These are phyloP conservation scores for Strigops habroptila DNA, from an alignment of 2,113 vertebrate genomes.

Conservation along the genomic window DNA sequence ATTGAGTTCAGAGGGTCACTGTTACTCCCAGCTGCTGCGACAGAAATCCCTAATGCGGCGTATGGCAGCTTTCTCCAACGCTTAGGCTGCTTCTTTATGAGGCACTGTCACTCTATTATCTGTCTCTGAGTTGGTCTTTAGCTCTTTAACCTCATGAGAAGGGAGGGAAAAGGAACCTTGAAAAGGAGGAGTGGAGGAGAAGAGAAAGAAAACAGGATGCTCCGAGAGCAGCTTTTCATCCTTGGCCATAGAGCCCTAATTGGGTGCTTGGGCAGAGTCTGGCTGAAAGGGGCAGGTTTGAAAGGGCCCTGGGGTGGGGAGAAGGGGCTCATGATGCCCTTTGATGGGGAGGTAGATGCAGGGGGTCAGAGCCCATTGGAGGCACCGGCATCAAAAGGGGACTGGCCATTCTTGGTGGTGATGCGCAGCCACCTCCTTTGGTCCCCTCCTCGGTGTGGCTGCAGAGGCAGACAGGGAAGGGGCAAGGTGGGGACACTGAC, in stretches of 20 bases:
- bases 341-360: rapidly evolving
- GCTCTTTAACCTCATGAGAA: constrained; percentile 70
- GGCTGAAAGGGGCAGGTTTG: not conserved
- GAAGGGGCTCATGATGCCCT: not conserved
- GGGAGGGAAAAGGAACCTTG: constrained; percentile 11
- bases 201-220: not conserved
- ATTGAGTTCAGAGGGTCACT: constrained; percentile 76
- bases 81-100: constrained; percentile 67
- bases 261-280: not conserved
- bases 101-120: constrained; percentile 73
- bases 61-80: not conserved
- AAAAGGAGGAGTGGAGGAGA: not conserved
- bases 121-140: constrained; percentile 70
- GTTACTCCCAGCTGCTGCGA: constrained; percentile 43
- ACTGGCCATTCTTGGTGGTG: rapidly evolving
- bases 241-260: not conserved
- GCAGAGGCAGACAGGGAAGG: not conserved
- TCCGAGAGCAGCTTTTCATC: constrained; percentile 4
- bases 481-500: not conserved
- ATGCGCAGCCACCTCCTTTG: not conserved
- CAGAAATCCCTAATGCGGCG: constrained; percentile 56
- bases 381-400: rapidly evolving
- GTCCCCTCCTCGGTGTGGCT: not conserved
- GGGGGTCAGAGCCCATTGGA: not conserved
- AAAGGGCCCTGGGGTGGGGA: not conserved